phyloP scores from a whole-genome alignment of 2,888 invertebrate species.

The Atrina japonica region DNA sequence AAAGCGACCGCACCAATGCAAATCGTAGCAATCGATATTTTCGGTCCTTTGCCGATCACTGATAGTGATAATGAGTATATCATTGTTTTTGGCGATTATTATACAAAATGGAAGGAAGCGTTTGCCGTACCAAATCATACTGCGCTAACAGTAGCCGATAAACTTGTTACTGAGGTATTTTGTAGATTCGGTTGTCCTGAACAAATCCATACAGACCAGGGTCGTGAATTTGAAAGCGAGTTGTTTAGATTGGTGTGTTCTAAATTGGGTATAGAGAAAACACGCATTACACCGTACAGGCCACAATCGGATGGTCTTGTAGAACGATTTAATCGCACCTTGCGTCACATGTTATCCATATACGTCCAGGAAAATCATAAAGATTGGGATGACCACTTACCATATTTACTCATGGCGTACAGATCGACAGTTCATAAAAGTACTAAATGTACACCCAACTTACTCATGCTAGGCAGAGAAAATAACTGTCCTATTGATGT shows the following conservation, averaged over 20 bases:
- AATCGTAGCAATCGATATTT: conserved; percentile 26
- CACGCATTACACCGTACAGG: no score
- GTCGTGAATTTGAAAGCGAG: conserved; percentile 25
- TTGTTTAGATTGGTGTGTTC: conserved; percentile 23
- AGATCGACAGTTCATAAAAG: background rate
- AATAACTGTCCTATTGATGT: background rate
- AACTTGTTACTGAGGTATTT: conserved; percentile 33
- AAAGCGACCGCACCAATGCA: conserved; percentile 12
- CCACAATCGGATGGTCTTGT: no score
- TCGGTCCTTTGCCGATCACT: conserved; percentile 17
- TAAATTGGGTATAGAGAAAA: conserved; percentile 26
- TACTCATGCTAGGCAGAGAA: conserved; percentile 1
- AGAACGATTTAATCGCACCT: no score
- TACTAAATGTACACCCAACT: background rate
- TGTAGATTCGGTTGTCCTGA: conserved; percentile 32
- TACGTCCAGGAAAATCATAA: conserved; percentile 14
- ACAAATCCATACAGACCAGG: conserved; percentile 32
- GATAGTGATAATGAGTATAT: conserved; percentile 20
- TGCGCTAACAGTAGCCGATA: conserved; percentile 44
- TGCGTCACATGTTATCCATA: conserved; percentile 24
- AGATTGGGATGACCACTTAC: background rate
- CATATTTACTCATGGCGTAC: background rate
- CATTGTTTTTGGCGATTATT: conserved; percentile 40
- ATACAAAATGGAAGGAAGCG: conserved; percentile 45
- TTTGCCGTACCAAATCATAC: conserved; percentile 42